Evolutionary conservation across 2,888 invertebrate genomes (phyloP), one percentile per base, ranked within the genome.

Genomic region (Pseudolycoriella hygida): DNA sequence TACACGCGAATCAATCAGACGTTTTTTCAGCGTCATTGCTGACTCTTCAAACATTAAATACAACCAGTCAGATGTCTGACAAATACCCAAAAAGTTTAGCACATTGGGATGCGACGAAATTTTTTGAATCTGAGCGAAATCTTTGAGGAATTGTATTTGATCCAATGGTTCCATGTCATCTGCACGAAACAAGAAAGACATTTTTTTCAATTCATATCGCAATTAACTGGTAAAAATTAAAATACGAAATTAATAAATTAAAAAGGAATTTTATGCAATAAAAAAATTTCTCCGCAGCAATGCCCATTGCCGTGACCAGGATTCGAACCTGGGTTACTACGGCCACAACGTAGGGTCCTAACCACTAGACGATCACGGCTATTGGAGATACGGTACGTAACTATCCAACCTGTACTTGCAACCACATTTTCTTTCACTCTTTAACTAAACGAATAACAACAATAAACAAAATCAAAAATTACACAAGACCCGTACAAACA

Each of bases 71-170:
- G 76, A 71, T 11, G 79, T 81, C 58, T 87, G 85, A 56, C 82
- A 83, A 31, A 84, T 80, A 1, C 88, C 88, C 52, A 84, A 71
- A 39, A 88, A 72, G 46, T 76, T 71, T 6, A 84, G 68, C 1
- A 87, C 68, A 61, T 85, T 78, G 39, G 76, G 74, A 59, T 84
- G 80, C 46, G 73, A 73, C 50, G 76, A 77, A 11, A 80, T 66
- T 55, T 75, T 74, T 12, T 81, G 76, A 25, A 87, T 66, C 18
- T 79, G 61, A 51, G 84, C 81, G 41, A 88, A 61, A 54, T 86
- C 84, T 49, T 78, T 73, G 40, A 87, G 58, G 67, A 78, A 67
- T 38, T 60, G 56, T n/a, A 60, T 56, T 50, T 69, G 69, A 39
- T 63, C 60, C 43, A 64, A 60, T 6, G 60, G 58, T 18, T 61